phyloP scores from a whole-genome alignment of 2,113 vertebrate genomes.

The Heterocephalus glaber region DNA sequence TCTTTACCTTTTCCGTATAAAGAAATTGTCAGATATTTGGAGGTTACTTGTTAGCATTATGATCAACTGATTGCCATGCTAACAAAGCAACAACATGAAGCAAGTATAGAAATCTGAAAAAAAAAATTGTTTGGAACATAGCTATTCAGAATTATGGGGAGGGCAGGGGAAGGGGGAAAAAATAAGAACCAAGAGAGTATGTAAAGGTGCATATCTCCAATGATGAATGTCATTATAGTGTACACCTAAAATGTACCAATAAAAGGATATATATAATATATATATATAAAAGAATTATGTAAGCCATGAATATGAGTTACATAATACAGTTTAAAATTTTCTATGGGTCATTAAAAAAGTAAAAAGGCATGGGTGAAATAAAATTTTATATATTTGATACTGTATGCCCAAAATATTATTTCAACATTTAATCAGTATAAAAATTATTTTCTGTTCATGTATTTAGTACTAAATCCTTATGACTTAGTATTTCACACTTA shows the following conservation, averaged over 20 bases:
- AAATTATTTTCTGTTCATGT: background rate
- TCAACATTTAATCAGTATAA: background rate
- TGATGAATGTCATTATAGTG: too few relatives aligned
- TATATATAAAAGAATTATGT: background rate
- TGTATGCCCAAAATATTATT: background rate
- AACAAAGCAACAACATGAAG: constrained; percentile 5
- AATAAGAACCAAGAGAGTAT: too few relatives aligned
- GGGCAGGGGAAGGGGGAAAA: too few relatives aligned
- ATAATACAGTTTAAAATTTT: background rate
- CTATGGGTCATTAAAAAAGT: background rate
- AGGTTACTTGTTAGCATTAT: constrained; percentile 38
- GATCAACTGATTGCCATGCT: background rate
- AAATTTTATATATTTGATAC: constrained; percentile 30
- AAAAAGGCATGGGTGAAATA: constrained; percentile 4
- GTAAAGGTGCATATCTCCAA: too few relatives aligned
- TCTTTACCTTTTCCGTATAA: background rate
- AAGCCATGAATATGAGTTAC: constrained; percentile 13
- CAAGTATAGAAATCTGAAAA: constrained; percentile 46
- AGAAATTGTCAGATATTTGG: background rate
- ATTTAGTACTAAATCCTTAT: constrained; percentile 18
- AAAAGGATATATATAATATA: too few relatives aligned
- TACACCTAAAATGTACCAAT: too few relatives aligned
- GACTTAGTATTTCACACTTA: background rate
- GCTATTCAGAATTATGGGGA: constrained; percentile 14
- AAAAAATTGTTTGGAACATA: background rate